A percentile compares a stretch with the other conserved stretches of the same genome.
phyloP scores from a whole-genome alignment of 2,113 vertebrate species.

The Grammomys dolichurus region DNA sequence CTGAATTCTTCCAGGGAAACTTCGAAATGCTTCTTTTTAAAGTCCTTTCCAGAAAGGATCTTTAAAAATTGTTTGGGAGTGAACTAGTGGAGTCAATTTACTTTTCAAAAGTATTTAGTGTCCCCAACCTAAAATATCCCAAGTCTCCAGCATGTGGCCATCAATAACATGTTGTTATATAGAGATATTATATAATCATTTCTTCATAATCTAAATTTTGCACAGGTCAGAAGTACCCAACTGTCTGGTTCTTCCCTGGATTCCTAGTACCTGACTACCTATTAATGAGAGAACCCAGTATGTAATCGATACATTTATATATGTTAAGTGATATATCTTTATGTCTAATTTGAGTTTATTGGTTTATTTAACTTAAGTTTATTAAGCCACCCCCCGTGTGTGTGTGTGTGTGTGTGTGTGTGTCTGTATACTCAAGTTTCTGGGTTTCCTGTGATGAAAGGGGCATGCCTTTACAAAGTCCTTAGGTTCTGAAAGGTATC shows the following conservation, averaged over 20 bases:
- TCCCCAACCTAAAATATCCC: neutral
- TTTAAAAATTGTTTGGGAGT: neutral
- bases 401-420: neutral
- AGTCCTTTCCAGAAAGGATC: neutral
- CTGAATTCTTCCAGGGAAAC: neutral
- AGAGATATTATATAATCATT: neutral
- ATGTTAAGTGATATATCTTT: neutral
- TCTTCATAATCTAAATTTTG: neutral
- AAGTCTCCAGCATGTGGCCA: neutral
- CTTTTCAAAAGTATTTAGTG: neutral
- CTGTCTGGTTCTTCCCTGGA: neutral
- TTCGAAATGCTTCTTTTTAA: neutral
- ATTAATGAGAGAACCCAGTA: accelerated
- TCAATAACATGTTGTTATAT: neutral
- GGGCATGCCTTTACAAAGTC: too few relatives aligned
- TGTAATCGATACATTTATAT: too few relatives aligned
- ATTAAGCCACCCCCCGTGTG: neutral
- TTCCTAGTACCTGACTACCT: neutral
- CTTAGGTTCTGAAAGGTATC: neutral
- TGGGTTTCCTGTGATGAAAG: neutral
- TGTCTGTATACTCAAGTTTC: neutral
- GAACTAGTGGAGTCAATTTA: neutral
- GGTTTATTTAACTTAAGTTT: neutral
- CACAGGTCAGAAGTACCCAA: too few relatives aligned
- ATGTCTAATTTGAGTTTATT: neutral